A percentile compares a stretch with the other conserved stretches of the same genome.
Conservation (phyloP, 2,888 invertebrate genomes). For the Aromia moschata region DNA sequence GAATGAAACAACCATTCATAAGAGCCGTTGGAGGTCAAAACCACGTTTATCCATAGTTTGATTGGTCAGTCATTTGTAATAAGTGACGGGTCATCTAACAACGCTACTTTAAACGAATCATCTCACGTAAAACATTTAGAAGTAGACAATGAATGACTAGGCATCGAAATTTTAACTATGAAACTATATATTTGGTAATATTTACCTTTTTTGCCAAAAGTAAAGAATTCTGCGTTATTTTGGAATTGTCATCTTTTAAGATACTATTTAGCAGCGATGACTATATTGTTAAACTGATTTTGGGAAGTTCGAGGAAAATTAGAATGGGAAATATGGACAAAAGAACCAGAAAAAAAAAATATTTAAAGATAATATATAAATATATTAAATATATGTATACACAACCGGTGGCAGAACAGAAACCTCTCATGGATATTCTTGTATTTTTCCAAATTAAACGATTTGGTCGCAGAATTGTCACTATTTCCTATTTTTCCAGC, state of each 20-base stretch:
- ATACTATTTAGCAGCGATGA: constrained; percentile 4
- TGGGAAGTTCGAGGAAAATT: constrained; percentile 10
- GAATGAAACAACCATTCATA: no score
- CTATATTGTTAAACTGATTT: constrained; percentile 9
- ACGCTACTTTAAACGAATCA: no score
- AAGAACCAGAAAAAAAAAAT: no score
- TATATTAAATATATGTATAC: no score
- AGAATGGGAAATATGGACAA: constrained; percentile 13
- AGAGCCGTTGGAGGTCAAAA: no score
- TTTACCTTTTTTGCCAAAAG: constrained; percentile 9
- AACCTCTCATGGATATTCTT: not conserved
- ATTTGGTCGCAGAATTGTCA: constrained; percentile 5
- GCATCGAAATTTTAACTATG: constrained; percentile 37
- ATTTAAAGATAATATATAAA: no score
- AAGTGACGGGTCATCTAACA: no score
- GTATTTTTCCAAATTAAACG: not conserved
- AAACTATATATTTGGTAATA: constrained; percentile 10
- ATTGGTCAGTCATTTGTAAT: no score
- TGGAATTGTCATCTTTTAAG: constrained; percentile 1
- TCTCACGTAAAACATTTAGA: constrained; percentile 9
- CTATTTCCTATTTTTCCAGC: constrained; percentile 33
- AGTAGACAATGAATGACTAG: constrained; percentile 39
- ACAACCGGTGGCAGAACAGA: not conserved
- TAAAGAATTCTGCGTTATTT: constrained; percentile 2
- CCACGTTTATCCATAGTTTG: no score